Conservation (phyloP, 2,797 vertebrate genomes). For the Cephalopachus bancanus region DNA sequence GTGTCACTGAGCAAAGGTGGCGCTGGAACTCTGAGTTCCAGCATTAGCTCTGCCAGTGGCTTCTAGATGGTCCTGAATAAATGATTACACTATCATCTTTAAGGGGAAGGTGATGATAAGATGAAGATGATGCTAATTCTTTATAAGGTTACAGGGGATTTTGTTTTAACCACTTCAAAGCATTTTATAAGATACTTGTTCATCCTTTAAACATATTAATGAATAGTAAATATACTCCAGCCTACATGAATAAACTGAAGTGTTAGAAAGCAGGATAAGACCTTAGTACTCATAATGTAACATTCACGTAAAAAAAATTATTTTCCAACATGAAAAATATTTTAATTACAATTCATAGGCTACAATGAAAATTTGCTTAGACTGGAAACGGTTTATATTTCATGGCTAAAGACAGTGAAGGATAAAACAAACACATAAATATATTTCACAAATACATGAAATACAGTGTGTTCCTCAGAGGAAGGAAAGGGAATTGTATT, state of each 20-base stretch:
- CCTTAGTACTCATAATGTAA: neutral
- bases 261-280: neutral
- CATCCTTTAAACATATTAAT: slow-evolving; percentile 53
- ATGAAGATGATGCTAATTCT: slow-evolving; percentile 70
- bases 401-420: slow-evolving; percentile 11
- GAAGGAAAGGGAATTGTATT: slow-evolving; percentile 72
- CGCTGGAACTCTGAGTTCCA: slow-evolving; percentile 75
- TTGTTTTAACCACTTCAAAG: slow-evolving; percentile 60
- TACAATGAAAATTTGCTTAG: slow-evolving; percentile 40
- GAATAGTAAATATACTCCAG: slow-evolving; percentile 21
- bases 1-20: slow-evolving; percentile 68
- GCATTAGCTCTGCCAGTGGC: slow-evolving; percentile 58
- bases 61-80: slow-evolving; percentile 71
- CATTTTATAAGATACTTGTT: neutral
- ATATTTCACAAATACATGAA: slow-evolving; percentile 73
- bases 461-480: slow-evolving; percentile 71
- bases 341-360: neutral
- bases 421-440: neutral
- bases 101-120: slow-evolving; percentile 64
- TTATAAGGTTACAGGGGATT: slow-evolving; percentile 66
- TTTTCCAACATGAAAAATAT: slow-evolving; percentile 51
- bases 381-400: slow-evolving; percentile 44
- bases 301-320: neutral
- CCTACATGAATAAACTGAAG: slow-evolving; percentile 11
- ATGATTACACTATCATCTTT: slow-evolving; percentile 65